phyloP scores from a whole-genome alignment of 2,797 vertebrate species.

The Gallinago solitaria region DNA sequence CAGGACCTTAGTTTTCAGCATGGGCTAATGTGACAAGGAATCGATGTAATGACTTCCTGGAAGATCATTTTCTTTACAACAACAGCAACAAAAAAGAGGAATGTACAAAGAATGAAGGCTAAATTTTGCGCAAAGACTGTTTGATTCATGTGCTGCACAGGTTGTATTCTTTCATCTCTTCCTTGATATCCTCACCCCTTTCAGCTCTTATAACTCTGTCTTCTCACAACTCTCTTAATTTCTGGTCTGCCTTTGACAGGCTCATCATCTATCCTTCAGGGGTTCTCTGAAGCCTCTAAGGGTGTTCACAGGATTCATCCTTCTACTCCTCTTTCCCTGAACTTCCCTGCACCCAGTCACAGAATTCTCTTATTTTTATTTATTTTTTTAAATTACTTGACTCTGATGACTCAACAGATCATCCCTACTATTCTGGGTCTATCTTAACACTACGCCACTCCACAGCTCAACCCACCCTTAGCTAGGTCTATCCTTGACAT shows the following conservation, averaged over 20 bases:
- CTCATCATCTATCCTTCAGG: neutral
- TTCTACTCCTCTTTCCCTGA: neutral
- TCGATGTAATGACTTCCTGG: slow-evolving; percentile 34
- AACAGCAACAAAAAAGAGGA: neutral
- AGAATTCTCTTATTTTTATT: neutral
- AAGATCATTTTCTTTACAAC: slow-evolving; percentile 31
- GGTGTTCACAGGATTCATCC: neutral
- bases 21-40: slow-evolving; percentile 26
- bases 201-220: neutral
- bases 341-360: fast-evolving
- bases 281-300: neutral
- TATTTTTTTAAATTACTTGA: neutral
- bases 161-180: neutral
- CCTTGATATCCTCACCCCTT: neutral
- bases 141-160: neutral
- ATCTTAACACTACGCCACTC: fast-evolving
- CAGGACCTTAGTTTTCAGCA: neutral
- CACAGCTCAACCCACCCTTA: neutral
- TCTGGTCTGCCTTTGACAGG: neutral
- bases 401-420: neutral
- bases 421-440: neutral
- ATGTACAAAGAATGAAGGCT: neutral
- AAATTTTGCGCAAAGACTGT: neutral
- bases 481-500: neutral
- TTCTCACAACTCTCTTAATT: neutral